phyloP scores from a whole-genome alignment of 2,888 invertebrate species.

The Drosophila bunnanda region DNA sequence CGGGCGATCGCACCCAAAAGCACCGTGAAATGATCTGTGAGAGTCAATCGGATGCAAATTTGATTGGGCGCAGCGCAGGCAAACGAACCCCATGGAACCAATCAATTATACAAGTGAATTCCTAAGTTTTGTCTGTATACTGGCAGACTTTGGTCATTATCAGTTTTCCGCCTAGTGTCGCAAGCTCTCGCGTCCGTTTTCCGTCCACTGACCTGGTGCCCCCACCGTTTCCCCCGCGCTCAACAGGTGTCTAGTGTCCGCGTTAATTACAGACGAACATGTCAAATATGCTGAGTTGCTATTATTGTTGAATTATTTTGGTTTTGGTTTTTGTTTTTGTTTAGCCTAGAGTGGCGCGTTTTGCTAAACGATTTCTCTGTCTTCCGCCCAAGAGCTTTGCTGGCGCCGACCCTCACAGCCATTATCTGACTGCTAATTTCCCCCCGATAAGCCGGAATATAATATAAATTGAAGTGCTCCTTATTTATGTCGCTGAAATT shows the following conservation, averaged over 20 bases:
- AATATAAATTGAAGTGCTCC: constrained; percentile 54
- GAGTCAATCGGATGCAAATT: constrained; percentile 36
- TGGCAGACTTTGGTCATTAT: constrained; percentile 15
- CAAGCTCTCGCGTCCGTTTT: constrained; percentile 20
- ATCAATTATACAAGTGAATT: constrained; percentile 29
- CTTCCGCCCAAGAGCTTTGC: constrained; percentile 44
- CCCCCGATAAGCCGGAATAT: constrained; percentile 49
- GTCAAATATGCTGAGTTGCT: constrained; percentile 34
- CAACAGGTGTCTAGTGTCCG: constrained; percentile 38
- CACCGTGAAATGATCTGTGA: constrained; percentile 12
- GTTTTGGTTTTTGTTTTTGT: constrained; percentile 5
- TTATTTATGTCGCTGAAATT: constrained; percentile 33
- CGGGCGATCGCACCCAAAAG: constrained; percentile 17
- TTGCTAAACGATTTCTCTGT: constrained; percentile 45
- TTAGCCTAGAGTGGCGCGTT: constrained; percentile 71
- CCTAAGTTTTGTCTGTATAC: not conserved
- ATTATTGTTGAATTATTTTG: constrained; percentile 27
- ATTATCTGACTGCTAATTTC: constrained; percentile 56
- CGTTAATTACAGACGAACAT: constrained; percentile 54
- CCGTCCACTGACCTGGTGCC: constrained; percentile 20
- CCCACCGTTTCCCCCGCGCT: not conserved
- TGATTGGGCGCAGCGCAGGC: constrained; percentile 18
- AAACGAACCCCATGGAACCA: constrained; percentile 20
- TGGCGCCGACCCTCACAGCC: constrained; percentile 33
- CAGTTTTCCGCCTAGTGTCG: constrained; percentile 27